Evolutionary conservation across 2,888 invertebrate species (phyloP), one percentile per base, ranked within the genome.

Genomic region (Latheticus oryzae): DNA sequence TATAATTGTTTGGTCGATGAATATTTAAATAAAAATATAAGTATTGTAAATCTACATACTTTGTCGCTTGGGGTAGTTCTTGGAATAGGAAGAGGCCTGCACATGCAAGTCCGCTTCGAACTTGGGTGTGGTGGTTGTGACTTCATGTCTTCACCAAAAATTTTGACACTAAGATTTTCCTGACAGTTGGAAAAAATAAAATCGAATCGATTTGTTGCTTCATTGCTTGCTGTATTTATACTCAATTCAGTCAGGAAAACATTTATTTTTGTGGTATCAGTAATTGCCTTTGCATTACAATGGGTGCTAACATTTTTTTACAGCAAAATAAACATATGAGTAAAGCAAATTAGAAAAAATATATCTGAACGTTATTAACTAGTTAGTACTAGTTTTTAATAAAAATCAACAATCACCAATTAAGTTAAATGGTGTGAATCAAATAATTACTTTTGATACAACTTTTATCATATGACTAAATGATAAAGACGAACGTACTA

Each of bases 31-130:
- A n/a, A n/a, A n/a, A n/a, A n/a, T n/a, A n/a, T n/a, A n/a, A n/a
- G n/a, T n/a, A n/a, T n/a, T n/a, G n/a, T n/a, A n/a, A n/a, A n/a
- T n/a, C n/a, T n/a, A n/a, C n/a, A n/a, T n/a, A 56, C 56, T 26
- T 40, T 4, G 1, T 8, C 11, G 5, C 32, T 17, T 3, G 24
- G 5, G 3, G 48, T 48, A 0, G 56, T 56, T 8, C 11, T 15
- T 7, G 48, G 48, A 28, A 56, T 56, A 9, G 35, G 28, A 8
- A 50, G 28, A 8, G 56, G 56, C 42, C 21, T 50, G 37, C 56
- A 56, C 21, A 56, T 24, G 37, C 56, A 56, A 5, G 50, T 56
- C 13, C 56, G 21, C 8, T 55, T 26, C 16, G 9, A 7, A n/a
- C 50, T 38, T 1, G 50, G 50, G 17, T 50, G 50, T 7, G n/a